Conservation (phyloP, 2,113 vertebrate genomes). For the Cichladusa arquata region DNA sequence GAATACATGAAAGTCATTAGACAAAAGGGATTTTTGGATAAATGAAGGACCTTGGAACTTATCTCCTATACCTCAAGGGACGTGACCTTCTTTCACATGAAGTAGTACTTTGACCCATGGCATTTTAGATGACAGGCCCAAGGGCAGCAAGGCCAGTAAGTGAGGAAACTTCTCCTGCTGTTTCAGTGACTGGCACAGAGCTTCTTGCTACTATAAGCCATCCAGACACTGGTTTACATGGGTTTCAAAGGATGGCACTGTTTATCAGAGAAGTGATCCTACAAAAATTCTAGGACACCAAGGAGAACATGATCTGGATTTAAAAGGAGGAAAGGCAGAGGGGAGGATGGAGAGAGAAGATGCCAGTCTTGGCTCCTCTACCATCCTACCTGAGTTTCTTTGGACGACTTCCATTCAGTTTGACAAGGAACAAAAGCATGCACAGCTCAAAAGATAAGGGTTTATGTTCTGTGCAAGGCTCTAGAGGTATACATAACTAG, state of each 20-base stretch:
- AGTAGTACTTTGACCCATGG: not conserved
- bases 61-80: not conserved
- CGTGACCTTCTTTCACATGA: not conserved
- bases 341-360: not conserved
- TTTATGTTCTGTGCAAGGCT: not conserved
- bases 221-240: not conserved
- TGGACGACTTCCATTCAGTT: not conserved
- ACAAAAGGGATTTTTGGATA: not conserved
- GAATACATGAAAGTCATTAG: not conserved
- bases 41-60: not conserved
- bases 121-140: not conserved
- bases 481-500: not conserved
- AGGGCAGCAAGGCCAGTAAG: not conserved
- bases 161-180: not conserved
- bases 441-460: not conserved
- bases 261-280: not conserved
- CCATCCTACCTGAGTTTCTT: not conserved
- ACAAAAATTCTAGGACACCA: not conserved
- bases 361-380: not conserved
- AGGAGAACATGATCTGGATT: not conserved
- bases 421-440: not conserved
- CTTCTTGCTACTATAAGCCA: not conserved
- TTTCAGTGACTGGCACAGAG: not conserved
- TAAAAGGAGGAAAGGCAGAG: not conserved
- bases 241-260: not conserved